Conservation (phyloP, 2,888 invertebrate genomes). For the Protophormia terraenovae region DNA sequence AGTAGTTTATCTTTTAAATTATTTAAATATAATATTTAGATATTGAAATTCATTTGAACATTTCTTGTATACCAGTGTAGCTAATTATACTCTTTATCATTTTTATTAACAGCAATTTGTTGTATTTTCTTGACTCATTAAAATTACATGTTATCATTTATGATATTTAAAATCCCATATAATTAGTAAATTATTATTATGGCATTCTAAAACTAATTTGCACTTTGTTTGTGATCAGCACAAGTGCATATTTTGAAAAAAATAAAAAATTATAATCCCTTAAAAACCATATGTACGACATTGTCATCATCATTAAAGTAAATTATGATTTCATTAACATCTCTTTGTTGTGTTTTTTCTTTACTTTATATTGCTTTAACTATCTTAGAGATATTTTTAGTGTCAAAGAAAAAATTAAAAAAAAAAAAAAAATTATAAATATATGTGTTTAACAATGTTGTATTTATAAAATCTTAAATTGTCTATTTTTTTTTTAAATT, state of each 20-base stretch:
- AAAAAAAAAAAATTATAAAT: neutral
- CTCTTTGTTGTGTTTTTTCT: neutral
- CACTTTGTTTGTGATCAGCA: neutral
- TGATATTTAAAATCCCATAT: constrained; percentile 20
- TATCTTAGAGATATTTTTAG: neutral
- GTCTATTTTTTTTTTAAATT: no score
- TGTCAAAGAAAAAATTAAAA: neutral
- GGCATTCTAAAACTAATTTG: neutral
- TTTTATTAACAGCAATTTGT: constrained; percentile 14
- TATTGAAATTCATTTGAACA: no score
- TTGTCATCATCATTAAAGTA: neutral
- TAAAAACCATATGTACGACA: neutral
- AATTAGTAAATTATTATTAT: constrained; percentile 32
- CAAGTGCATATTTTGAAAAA: neutral
- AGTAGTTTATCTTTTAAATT: no score
- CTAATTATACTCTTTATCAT: neutral
- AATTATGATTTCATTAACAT: no score
- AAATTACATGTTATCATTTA: neutral
- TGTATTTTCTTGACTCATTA: constrained; percentile 10
- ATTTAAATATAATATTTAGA: no score
- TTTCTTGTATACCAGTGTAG: neutral
- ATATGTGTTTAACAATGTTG: no score
- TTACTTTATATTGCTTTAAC: neutral
- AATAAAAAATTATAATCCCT: neutral
- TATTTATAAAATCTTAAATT: no score